Conservation (phyloP, 2,113 vertebrate genomes). For the Centropus unirufus region DNA sequence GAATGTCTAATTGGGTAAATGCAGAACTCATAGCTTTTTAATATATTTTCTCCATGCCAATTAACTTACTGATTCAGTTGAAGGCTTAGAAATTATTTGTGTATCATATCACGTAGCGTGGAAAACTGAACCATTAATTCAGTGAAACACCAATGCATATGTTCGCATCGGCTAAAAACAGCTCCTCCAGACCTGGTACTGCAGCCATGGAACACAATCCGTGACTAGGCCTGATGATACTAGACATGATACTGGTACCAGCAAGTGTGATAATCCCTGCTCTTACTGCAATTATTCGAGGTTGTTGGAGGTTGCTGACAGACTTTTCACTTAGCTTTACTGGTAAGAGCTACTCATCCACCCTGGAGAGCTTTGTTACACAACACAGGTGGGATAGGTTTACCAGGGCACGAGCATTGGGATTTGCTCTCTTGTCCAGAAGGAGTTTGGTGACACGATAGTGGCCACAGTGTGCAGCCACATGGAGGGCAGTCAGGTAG, state of each 20-base stretch:
- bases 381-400: background rate
- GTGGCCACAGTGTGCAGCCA: slow-evolving; percentile 96
- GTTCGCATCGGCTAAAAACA: background rate
- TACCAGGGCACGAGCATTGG: slow-evolving; percentile 96
- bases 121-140: background rate
- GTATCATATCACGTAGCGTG: accelerated
- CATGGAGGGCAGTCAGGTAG: slow-evolving; percentile 94
- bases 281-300: background rate
- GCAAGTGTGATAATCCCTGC: background rate
- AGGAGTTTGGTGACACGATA: slow-evolving; percentile 97
- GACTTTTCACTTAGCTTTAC: background rate
- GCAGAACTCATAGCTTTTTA: background rate
- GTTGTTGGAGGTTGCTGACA: background rate
- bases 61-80: background rate
- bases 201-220: accelerated
- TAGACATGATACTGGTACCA: background rate
- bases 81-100: background rate
- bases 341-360: background rate
- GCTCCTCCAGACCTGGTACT: background rate
- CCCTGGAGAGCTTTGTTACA: background rate
- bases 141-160: background rate
- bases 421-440: slow-evolving; percentile 97
- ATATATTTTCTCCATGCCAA: background rate
- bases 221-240: background rate
- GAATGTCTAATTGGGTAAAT: background rate